Conservation (phyloP, 2,888 invertebrate species). For the Apeira syringaria region DNA sequence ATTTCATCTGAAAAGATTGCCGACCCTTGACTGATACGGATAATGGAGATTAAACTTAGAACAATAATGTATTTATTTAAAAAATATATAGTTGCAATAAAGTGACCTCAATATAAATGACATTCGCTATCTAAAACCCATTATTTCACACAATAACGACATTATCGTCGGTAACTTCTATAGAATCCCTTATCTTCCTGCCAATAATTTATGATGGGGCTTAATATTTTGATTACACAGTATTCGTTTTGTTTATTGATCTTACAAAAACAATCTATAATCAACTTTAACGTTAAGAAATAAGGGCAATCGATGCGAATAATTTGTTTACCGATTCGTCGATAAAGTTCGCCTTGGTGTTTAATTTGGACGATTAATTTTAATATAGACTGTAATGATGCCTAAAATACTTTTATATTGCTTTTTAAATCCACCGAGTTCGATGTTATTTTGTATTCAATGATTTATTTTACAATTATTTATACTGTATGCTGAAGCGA, state of each 20-base stretch:
- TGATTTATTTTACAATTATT: too few relatives aligned
- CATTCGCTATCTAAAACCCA: slow-evolving; percentile 9
- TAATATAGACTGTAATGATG: slow-evolving; percentile 20
- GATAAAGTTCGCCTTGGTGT: slow-evolving; percentile 16
- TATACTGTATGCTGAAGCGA: too few relatives aligned
- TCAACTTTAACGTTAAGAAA: slow-evolving; percentile 10
- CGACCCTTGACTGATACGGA: too few relatives aligned
- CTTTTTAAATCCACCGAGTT: background rate
- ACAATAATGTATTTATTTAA: too few relatives aligned
- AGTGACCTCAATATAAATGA: slow-evolving; percentile 3
- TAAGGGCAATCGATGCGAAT: slow-evolving; percentile 9
- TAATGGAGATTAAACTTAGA: too few relatives aligned
- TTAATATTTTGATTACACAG: slow-evolving; percentile 29
- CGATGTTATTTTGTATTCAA: too few relatives aligned
- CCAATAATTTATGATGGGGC: slow-evolving; percentile 26
- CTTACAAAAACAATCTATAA: slow-evolving; percentile 1
- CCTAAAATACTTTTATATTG: slow-evolving; percentile 15
- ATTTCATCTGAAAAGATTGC: too few relatives aligned
- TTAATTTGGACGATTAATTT: slow-evolving; percentile 24
- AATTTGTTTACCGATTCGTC: slow-evolving; percentile 16
- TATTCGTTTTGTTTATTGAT: slow-evolving; percentile 12
- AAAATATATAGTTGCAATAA: slow-evolving; percentile 1
- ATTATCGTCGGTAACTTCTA: slow-evolving; percentile 13
- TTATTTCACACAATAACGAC: slow-evolving; percentile 1
- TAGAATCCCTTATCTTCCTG: slow-evolving; percentile 22